phyloP scores from a whole-genome alignment of 2,888 invertebrate species.

The Drosophila mulleri region DNA sequence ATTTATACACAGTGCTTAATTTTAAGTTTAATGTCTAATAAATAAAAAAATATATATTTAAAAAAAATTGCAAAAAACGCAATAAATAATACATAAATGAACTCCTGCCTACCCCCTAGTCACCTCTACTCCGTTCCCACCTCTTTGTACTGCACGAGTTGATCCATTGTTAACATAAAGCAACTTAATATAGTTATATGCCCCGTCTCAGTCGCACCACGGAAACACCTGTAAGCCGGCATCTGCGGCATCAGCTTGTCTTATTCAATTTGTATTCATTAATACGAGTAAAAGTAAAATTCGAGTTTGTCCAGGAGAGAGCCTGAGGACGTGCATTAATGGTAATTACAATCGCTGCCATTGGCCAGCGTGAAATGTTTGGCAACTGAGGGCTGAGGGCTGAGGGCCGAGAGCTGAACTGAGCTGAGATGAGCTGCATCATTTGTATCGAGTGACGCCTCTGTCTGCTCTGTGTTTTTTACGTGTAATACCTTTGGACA shows the following conservation, averaged over 20 bases:
- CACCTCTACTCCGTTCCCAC: too few relatives aligned
- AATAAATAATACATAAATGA: too few relatives aligned
- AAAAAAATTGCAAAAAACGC: too few relatives aligned
- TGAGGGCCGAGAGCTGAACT: constrained; percentile 5
- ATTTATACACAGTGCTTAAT: too few relatives aligned
- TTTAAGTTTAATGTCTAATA: too few relatives aligned
- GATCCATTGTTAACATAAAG: neutral
- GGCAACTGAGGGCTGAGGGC: constrained; percentile 11
- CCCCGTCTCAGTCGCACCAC: neutral
- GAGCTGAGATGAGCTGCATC: constrained; percentile 22
- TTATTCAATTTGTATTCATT: constrained; percentile 63
- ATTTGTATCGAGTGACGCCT: constrained; percentile 37
- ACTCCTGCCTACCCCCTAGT: too few relatives aligned
- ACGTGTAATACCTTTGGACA: constrained; percentile 52
- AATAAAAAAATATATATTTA: too few relatives aligned
- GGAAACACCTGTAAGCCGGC: constrained; percentile 1
- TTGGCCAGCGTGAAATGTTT: constrained; percentile 19
- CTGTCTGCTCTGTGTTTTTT: neutral
- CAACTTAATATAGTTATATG: neutral
- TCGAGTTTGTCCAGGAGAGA: constrained; percentile 37
- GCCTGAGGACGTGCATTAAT: constrained; percentile 53
- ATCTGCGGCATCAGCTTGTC: constrained; percentile 31
- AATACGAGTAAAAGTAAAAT: constrained; percentile 49
- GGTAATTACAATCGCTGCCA: constrained; percentile 54
- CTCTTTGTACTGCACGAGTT: too few relatives aligned